Base-by-base conservation (phyloP, 37 sponge, comb jelly and placozoan species). In the Cladorhizidae sp. region DNA sequence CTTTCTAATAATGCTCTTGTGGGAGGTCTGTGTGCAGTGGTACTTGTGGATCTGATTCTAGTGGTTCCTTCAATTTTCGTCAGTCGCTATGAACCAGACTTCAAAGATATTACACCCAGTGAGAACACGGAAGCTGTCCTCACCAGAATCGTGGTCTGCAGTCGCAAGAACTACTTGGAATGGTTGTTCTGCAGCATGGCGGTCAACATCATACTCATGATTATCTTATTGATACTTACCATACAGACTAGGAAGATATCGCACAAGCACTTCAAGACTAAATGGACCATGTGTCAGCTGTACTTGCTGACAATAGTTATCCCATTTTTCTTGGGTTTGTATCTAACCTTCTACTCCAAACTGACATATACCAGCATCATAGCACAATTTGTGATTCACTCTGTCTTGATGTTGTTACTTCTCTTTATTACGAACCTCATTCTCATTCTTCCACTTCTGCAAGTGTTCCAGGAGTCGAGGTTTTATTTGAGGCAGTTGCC, bases 1-100 rank as follows among this genome's bases (percentile, higher is more conserved):
- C 39, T 83, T 25, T 65, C 73, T 3, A 40, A 74, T 35, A 3
- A 22, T 7, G 40, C 32, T 33, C 75, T 83, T 45, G 8, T 45
- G 49, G 49, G 49, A 5, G 49, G 8, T 12, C 9, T 45, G 9
- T 5, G 49, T 45, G 49, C 49, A 12, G 8, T 45, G 9, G 49
- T 45, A 9, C 9, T 45, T 45, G 49, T 45, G 5, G 49, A 45
- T 9, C 49, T 45, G 49, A 5, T 45, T 45, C 49, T 45, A 9
- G 49, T 45, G 9, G 49, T 45, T 45, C 49, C 49, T 45, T 5
- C 8, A 45, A 12, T 45, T 45, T 45, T 45, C 49, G 9, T 45
- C 49, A 45, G 9, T 45, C 49, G 8, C 5, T 45, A 45, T 45
- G 49, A 45, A 9, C 8, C 49, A 45, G 49, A 12, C 8, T 45